Percentiles rank a stretch among this genome's conserved stretches.
Evolutionary conservation across 2,888 invertebrate genomes (phyloP).

Genomic region (Drosophila kuntzei): DNA sequence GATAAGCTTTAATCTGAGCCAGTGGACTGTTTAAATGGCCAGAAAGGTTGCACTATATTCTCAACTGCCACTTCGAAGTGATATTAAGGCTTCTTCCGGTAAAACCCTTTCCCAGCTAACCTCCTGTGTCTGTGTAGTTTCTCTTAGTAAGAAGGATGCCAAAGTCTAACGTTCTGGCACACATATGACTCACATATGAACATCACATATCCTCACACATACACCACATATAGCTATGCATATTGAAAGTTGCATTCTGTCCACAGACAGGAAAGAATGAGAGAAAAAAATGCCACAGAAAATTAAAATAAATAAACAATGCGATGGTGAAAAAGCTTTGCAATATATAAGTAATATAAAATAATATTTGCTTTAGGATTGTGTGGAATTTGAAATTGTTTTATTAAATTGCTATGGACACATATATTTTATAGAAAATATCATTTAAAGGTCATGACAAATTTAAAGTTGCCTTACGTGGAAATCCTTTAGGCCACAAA

Average conservation of each 20-base stretch:
- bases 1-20: background rate
- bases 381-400: conserved; percentile 10
- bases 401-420: background rate
- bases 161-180: conserved; percentile 3
- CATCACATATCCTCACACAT: background rate
- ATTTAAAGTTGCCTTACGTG: conserved; percentile 7
- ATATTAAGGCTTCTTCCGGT: conserved; percentile 2
- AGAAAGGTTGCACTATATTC: conserved; percentile 3
- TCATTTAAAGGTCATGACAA: conserved; percentile 4
- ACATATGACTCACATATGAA: conserved; percentile 1
- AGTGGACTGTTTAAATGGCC: conserved; percentile 6
- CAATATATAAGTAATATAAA: conserved; percentile 11
- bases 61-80: conserved; percentile 7
- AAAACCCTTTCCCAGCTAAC: background rate
- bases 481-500: background rate
- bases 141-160: conserved; percentile 1
- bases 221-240: conserved; percentile 2
- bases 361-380: conserved; percentile 22
- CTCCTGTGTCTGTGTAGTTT: background rate
- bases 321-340: conserved; percentile 1
- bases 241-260: conserved; percentile 10
- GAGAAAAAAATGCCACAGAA: conserved; percentile 13
- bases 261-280: conserved; percentile 5
- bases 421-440: conserved; percentile 1
- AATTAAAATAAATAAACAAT: conserved; percentile 15